Conservation (phyloP, 2,113 vertebrate genomes). For the Rousettus leschenaultii region DNA sequence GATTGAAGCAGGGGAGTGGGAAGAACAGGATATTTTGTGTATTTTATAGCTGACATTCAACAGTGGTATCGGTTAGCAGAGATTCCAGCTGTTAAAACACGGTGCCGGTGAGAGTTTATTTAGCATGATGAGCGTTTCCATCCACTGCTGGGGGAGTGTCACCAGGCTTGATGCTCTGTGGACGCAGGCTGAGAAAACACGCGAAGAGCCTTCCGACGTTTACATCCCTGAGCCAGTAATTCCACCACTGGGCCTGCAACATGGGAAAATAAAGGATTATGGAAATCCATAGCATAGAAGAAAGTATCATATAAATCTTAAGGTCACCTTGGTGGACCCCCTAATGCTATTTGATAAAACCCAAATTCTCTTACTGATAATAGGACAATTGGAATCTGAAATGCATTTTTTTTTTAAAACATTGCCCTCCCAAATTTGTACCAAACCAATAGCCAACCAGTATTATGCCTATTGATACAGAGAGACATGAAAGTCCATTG, state of each 20-base stretch:
- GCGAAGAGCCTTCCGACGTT: neutral
- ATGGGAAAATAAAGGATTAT: neutral
- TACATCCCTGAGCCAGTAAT: neutral
- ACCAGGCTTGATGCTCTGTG: neutral
- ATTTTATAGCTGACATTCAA: neutral
- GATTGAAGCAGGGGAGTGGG: neutral
- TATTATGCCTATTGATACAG: neutral
- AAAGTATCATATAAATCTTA: neutral
- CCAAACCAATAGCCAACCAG: neutral
- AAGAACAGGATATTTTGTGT: neutral
- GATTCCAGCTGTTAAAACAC: neutral
- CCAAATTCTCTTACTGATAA: neutral
- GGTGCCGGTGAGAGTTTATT: neutral
- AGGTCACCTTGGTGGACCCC: neutral
- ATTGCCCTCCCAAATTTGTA: neutral
- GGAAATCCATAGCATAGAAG: neutral
- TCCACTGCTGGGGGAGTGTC: neutral
- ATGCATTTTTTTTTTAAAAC: neutral
- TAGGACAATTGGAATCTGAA: neutral
- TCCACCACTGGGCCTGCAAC: neutral
- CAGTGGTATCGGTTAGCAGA: neutral
- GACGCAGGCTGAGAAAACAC: neutral
- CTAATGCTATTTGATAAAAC: neutral
- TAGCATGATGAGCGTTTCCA: neutral
- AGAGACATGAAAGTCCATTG: neutral